Evolutionary conservation across 2,888 invertebrate species (phyloP).

Genomic region (Gastrophysa polygoni): DNA sequence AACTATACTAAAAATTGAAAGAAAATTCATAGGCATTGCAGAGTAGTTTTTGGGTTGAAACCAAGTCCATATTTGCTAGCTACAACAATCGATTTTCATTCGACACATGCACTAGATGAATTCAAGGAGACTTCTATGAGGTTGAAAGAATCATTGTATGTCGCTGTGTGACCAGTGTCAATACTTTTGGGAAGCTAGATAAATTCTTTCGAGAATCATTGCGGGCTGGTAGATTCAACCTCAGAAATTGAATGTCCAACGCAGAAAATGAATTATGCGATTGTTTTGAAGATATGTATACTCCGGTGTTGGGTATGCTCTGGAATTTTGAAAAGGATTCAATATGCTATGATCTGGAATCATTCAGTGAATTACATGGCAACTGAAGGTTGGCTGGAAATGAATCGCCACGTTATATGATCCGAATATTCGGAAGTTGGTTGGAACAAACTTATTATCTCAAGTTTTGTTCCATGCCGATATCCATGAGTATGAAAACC

Average conservation of each 20-base stretch:
- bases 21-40: conserved; percentile 14
- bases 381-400: too few species aligned
- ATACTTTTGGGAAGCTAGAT: not conserved
- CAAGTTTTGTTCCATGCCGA: not conserved
- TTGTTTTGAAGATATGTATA: not conserved
- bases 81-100: not conserved
- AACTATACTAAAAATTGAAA: not conserved
- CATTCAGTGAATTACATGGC: too few species aligned
- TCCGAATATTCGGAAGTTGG: not conserved
- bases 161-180: not conserved
- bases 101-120: not conserved
- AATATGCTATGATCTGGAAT: too few species aligned
- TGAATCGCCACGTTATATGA: too few species aligned
- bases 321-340: too few species aligned
- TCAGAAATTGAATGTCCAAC: not conserved
- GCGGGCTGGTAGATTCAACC: not conserved
- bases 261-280: not conserved
- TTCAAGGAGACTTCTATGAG: not conserved
- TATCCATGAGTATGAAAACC: not conserved
- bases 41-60: conserved; percentile 17
- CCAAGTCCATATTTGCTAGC: conserved; percentile 11
- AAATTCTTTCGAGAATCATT: not conserved
- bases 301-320: too few species aligned
- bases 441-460: not conserved
- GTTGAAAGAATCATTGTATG: not conserved